Base-by-base conservation (phyloP, 2,797 vertebrate genomes). In the Psittacula derbiana region DNA sequence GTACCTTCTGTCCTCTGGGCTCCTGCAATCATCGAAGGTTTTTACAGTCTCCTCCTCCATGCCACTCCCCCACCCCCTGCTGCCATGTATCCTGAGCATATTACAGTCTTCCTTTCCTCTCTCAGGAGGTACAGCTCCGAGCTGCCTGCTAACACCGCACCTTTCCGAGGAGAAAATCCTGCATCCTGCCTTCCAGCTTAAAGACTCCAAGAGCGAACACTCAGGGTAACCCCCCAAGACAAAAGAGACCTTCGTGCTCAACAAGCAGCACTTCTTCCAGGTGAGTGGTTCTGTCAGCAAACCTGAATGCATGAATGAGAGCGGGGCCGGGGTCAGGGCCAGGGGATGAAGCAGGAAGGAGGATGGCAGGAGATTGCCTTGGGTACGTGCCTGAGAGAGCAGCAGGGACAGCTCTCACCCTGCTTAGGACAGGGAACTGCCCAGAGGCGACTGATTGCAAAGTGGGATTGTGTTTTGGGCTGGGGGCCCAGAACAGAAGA, bases 41-140 rank as follows among this genome's bases (percentile, higher is more conserved):
- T 86, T 66, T 38, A 33, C 92, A 93, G 95, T 96, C 96, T 97
- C 97, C 97, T 97, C 97, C 96, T 97, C 44, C 95, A 52, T 64
- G 95, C 95, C 96, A 94, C 88, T 95, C 82, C 93, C 94, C 85
- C 96, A 88, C 24, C 86, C 80, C 62, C 60, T 85, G 12, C 72
- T 86, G 92, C 89, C 43, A 84, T 92, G 89, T 72, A 88, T 94
- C 93, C 86, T 47, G 72, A 85, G 67, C 90, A 73, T 92, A 92
- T 92, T 74, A 92, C 95, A 92, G 89, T 67, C 93, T 95, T 74
- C 50, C 86, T 91, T 86, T 92, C 80, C 86, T 80, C 86, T 94
- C 80, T 72, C 94, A 91, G 92, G 91, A 96, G 87, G 76, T 81
- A 44, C 84, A 92, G 90, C 91, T 96, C 94, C 38, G 82, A 90